Evolutionary conservation across 2,113 vertebrate genomes (phyloP).

Genomic region (Esox niger): DNA sequence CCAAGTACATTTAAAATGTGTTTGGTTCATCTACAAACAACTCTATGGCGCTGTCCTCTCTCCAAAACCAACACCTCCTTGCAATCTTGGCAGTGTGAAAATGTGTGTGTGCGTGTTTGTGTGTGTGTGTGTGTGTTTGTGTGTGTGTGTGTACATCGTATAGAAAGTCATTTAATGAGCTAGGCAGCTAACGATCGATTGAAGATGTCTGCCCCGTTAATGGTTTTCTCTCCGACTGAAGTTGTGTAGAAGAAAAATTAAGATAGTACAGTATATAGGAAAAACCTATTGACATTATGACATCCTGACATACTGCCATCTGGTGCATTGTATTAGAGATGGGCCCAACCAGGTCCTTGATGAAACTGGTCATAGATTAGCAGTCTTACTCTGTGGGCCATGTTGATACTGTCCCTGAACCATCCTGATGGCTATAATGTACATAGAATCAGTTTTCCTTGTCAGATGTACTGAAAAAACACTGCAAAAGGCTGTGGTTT

Average conservation of each 20-base stretch:
- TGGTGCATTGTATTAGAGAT: not conserved
- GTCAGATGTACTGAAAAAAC: no score
- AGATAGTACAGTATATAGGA: no score
- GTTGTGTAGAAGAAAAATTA: no score
- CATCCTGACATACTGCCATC: no score
- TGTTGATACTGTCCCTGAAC: no score
- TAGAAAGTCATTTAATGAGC: no score
- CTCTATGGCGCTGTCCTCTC: slow-evolving; percentile 28
- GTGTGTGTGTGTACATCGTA: not conserved
- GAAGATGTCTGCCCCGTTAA: not conserved
- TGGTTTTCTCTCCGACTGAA: not conserved
- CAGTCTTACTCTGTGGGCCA: no score
- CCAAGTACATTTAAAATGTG: not conserved
- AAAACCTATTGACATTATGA: no score
- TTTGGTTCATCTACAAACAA: not conserved
- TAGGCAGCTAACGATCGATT: no score
- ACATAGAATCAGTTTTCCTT: no score
- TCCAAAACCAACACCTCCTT: slow-evolving; percentile 53
- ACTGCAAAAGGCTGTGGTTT: not conserved
- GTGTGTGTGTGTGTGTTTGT: not conserved
- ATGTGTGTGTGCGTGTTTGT: slow-evolving; percentile 8
- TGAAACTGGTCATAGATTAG: no score
- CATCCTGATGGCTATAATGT: no score
- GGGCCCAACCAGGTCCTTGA: not conserved
- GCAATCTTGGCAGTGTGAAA: slow-evolving; percentile 11